phyloP scores from a whole-genome alignment of 2,113 vertebrate species.

The Leucopsar rothschildi region DNA sequence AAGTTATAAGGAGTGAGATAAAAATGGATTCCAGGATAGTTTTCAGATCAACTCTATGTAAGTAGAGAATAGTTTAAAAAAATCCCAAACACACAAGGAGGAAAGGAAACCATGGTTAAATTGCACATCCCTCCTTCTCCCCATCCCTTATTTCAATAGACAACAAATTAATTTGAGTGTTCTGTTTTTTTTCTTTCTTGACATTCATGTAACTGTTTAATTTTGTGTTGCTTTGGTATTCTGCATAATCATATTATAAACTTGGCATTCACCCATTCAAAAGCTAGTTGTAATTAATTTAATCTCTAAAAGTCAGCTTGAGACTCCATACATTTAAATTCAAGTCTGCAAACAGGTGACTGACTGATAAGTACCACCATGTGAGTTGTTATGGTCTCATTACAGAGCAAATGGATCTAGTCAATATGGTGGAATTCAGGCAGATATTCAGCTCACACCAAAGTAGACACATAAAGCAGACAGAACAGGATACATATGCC shows the following conservation, averaged over 20 bases:
- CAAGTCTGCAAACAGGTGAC: background rate
- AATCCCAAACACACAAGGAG: background rate
- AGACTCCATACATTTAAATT: background rate
- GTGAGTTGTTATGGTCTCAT: background rate
- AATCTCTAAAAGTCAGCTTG: background rate
- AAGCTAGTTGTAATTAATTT: background rate
- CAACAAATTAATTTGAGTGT: background rate
- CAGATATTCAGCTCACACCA: background rate
- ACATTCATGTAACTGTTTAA: background rate
- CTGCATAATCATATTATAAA: background rate
- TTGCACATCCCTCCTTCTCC: background rate
- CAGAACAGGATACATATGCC: background rate
- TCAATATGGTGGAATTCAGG: background rate
- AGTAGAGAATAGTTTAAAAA: background rate
- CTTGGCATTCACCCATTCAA: background rate
- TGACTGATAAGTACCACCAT: background rate
- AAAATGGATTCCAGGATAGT: background rate
- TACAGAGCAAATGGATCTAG: background rate
- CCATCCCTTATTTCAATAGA: background rate
- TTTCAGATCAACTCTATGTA: background rate
- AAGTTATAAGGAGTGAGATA: background rate
- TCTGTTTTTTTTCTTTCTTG: background rate
- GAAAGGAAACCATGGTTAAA: background rate
- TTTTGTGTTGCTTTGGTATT: background rate
- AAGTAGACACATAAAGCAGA: background rate